Percentiles rank a stretch among this genome's conserved stretches.
Conservation (phyloP, 2,797 vertebrate species). For the Aphelocoma californica region DNA sequence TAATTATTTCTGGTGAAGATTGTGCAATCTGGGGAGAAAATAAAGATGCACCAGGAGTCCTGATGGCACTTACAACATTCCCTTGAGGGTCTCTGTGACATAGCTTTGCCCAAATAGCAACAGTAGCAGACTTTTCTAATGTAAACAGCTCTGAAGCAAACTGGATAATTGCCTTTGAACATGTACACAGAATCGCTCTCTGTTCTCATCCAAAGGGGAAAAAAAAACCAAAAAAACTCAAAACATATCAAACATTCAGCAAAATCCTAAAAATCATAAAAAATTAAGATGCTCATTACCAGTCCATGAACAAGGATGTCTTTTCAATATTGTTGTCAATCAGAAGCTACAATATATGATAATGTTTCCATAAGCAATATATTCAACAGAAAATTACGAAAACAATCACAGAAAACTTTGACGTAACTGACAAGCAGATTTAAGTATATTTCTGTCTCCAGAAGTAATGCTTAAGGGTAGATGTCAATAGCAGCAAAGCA, state of each 20-base stretch:
- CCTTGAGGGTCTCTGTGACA: background rate
- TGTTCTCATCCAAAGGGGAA: background rate
- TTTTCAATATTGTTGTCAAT: constrained; percentile 21
- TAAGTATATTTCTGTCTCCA: background rate
- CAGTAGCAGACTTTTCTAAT: background rate
- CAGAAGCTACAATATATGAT: background rate
- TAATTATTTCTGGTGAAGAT: background rate
- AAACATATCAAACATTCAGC: background rate
- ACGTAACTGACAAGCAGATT: constrained; percentile 27
- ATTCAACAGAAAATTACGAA: constrained; percentile 41
- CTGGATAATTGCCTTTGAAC: background rate
- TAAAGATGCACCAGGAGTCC: background rate
- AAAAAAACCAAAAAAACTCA: accelerated
- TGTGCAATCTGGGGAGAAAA: background rate
- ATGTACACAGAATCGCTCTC: background rate
- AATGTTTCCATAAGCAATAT: background rate
- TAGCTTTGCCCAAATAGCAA: background rate
- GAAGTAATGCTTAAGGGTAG: background rate
- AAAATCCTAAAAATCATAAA: background rate
- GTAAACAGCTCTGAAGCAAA: background rate
- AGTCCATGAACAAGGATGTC: background rate
- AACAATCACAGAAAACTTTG: constrained; percentile 15
- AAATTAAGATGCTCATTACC: background rate
- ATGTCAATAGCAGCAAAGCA: constrained; percentile 13
- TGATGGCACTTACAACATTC: background rate